A percentile compares a stretch with the other conserved stretches of the same genome.
Evolutionary conservation across 2,113 vertebrate species (phyloP).

Genomic region (Saccopteryx leptura): DNA sequence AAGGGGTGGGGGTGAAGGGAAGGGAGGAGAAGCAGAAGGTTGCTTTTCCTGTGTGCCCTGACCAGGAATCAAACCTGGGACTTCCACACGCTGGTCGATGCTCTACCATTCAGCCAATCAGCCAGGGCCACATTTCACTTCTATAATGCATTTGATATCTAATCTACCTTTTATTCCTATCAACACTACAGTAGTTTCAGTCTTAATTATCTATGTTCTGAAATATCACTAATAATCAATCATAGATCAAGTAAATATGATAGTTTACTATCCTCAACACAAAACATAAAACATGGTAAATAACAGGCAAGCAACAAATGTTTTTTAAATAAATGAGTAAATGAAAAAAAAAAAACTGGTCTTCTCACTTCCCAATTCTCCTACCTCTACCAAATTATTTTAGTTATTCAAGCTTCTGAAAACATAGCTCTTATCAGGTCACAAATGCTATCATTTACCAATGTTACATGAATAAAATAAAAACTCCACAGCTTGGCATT

Average conservation of each 20-base stretch:
- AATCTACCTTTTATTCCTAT: neutral
- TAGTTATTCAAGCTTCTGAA: conserved; percentile 30
- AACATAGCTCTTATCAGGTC: neutral
- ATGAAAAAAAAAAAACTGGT: neutral
- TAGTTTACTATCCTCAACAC: neutral
- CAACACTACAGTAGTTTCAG: neutral
- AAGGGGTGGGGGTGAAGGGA: too few species aligned
- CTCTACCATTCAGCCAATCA: too few species aligned
- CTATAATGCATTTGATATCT: neutral
- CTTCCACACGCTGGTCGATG: too few species aligned
- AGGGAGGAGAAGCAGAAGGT: too few species aligned
- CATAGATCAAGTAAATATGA: neutral
- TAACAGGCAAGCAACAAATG: neutral
- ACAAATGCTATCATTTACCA: conserved; percentile 4
- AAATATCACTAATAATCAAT: neutral
- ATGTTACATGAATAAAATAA: neutral
- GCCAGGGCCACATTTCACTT: neutral
- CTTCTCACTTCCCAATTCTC: neutral
- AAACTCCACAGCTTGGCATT: neutral
- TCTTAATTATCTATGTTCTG: neutral
- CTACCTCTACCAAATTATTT: neutral
- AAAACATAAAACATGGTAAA: conserved; percentile 32
- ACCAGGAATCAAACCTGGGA: too few species aligned
- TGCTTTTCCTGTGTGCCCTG: too few species aligned
- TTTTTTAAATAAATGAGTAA: neutral